Evolutionary conservation across 2,888 invertebrate genomes (phyloP), one percentile per base, ranked within the genome.

Genomic region (Eupithecia insigniata): DNA sequence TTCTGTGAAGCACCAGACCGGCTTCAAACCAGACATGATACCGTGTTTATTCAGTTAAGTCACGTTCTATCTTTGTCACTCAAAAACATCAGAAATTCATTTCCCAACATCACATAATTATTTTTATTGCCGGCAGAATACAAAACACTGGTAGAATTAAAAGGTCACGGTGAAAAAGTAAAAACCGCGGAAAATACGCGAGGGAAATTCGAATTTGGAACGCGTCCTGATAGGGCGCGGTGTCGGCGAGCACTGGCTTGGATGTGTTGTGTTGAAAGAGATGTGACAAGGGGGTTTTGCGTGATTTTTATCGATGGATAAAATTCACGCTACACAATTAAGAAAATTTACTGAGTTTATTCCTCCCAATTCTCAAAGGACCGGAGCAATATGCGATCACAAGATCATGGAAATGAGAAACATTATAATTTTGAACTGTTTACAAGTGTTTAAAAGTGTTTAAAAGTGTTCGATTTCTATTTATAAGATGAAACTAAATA

Each of bases 181-280:
- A 76, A 75, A 76, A 76, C 36, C 82, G 82, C 85, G 85, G 75
- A 78, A 81, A 80, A 81, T 65, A 43, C 61, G 71, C 71, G 74
- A 36, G 79, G 73, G 75, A 78, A 77, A 80, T 78, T 83, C 73
- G 62, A 72, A 71, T 76, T 74, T 70, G 66, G 77, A 80, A 79
- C 78, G 65, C 84, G 85, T 75, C 81, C 79, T 75, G 67, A 80
- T 80, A 78, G 73, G 76, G 55, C 75, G 71, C 70, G 66, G 68
- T 65, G 74, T 76, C 75, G 74, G 77, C 82, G 79, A 71, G 69
- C 67, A 84, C 84, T 84, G 79, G 69, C 76, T 73, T 55, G 69
- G 22, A 36, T 22, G 34, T 58, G 75, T 71, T 22, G 34, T 58
- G 75, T 71, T 66, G 66, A 68, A 72, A 76, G 76, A 69, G 76